Base-by-base conservation (phyloP, 1,140 invertebrate species). In the Lepidurus apus region DNA sequence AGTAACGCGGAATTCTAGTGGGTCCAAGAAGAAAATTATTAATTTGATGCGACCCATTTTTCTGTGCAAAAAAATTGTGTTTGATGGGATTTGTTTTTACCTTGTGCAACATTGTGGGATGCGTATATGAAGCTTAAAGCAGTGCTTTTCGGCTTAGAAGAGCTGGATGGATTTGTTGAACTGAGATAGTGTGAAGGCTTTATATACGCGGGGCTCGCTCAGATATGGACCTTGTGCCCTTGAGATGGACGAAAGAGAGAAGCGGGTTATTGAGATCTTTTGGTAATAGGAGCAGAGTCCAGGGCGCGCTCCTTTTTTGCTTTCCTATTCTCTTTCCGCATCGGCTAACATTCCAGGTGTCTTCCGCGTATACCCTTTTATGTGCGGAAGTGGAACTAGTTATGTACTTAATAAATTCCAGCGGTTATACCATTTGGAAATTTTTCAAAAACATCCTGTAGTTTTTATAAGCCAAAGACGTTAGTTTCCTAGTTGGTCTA, bases 41-140 rank as follows among this genome's bases (percentile, higher is more conserved):
- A 65, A 7, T n/a, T 65, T 65, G 21, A 17, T 7, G 17, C 17
- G 3, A n/a, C 21, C n/a, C 21, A 1, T 65, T 65, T 10, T 65
- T 7, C 9, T 65, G 17, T 1, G 53, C 21, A 10, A 65, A 21
- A 34, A 34, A 34, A 34, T 0, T 4, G 53, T 65, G 13, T 79
- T 47, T 7, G 79, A 76, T 24, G 47, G 74, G 53, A 76, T 77
- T 34, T 26, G 26, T 26, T 26, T 45, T 21, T 44, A 21, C 43
- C 80, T 21, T 34, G 53, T 17, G 73, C 17, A 9, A 77, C 80
- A 43, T 65, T 65, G 17, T 65, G 8, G 53, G 1, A 65, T 65
- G 53, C 53, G 53, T 7, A 65, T 21, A 11, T n/a, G 13, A 65
- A 65, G 53, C 53, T 65, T 13, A 65, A 65, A 65, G 53, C 53